Percentiles rank a stretch among this genome's conserved stretches.
phyloP scores from a whole-genome alignment of 1,140 invertebrate species.

The Habropoda laboriosa region DNA sequence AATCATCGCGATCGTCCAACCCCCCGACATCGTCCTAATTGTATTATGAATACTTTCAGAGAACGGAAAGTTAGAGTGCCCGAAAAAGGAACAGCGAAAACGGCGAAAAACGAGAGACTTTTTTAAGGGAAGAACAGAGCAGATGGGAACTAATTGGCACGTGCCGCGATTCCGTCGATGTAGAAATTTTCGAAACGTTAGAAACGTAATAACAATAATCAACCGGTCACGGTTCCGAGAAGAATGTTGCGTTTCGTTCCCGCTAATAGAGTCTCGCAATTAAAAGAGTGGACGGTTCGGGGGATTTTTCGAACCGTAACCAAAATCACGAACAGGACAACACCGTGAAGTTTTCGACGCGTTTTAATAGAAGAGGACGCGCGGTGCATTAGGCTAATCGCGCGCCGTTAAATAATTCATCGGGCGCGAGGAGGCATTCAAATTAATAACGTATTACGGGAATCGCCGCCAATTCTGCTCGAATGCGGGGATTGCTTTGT shows the following conservation, averaged over 20 bases:
- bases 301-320: not conserved
- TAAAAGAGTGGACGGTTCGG: slow-evolving; percentile 33
- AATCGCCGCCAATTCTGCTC: slow-evolving; percentile 61
- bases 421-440: slow-evolving; percentile 61
- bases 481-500: slow-evolving; percentile 59
- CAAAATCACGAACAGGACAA: slow-evolving; percentile 21
- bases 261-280: slow-evolving; percentile 33
- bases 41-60: too few species aligned
- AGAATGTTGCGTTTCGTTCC: slow-evolving; percentile 8
- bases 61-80: too few species aligned
- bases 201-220: slow-evolving; percentile 54
- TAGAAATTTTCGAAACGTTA: slow-evolving; percentile 12
- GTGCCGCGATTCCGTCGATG: slow-evolving; percentile 21
- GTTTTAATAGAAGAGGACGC: slow-evolving; percentile 34
- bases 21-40: too few species aligned
- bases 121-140: not conserved
- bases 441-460: slow-evolving; percentile 69
- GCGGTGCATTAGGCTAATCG: slow-evolving; percentile 63
- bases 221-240: slow-evolving; percentile 37
- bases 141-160: slow-evolving; percentile 37
- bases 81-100: too few species aligned
- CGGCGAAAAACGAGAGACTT: not conserved
- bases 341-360: too few species aligned
- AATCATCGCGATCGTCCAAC: too few species aligned
- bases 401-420: slow-evolving; percentile 68